phyloP scores from a whole-genome alignment of 2,113 vertebrate species.

The Antechinus stuartii region DNA sequence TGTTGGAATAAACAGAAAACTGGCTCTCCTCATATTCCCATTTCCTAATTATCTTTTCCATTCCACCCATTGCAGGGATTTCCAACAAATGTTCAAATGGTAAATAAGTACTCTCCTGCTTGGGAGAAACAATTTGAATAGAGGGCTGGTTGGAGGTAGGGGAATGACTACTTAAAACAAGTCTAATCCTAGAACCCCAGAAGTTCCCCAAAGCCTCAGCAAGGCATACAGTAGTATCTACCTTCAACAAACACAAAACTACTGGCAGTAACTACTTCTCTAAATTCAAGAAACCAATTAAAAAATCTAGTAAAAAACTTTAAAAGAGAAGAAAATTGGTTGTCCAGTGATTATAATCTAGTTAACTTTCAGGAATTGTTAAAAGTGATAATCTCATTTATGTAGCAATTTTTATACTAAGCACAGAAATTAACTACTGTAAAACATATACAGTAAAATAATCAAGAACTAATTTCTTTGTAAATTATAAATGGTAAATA shows the following conservation, averaged over 20 bases:
- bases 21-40: background rate
- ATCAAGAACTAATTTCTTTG: slow-evolving; percentile 27
- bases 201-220: background rate
- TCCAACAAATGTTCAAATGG: background rate
- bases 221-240: background rate
- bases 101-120: background rate
- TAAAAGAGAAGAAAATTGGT: background rate
- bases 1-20: background rate
- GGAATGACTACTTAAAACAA: background rate
- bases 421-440: slow-evolving; percentile 9
- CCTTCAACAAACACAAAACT: background rate
- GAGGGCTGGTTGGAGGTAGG: background rate
- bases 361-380: slow-evolving; percentile 6
- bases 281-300: background rate
- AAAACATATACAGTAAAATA: background rate
- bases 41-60: background rate
- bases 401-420: background rate
- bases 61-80: background rate
- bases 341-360: background rate
- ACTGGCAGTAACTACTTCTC: background rate
- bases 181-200: background rate
- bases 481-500: slow-evolving; percentile 12
- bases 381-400: slow-evolving; percentile 22
- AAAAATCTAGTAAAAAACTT: background rate
- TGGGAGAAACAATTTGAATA: background rate